phyloP scores from a whole-genome alignment of 2,888 invertebrate genomes.

The Tetramorium bicarinatum region DNA sequence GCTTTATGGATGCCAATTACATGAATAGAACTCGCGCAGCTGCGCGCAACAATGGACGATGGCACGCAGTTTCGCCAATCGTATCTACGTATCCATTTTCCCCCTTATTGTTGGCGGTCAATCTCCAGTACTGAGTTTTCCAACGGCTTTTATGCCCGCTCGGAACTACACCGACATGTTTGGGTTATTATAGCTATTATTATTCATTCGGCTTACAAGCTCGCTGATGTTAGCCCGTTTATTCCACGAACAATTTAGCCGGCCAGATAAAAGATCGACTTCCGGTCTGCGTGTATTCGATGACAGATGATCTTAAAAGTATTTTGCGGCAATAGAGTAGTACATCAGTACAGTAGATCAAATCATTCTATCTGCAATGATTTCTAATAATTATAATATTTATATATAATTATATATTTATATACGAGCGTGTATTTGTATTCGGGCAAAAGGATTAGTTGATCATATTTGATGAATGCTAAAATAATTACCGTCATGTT shows the following conservation, averaged over 20 bases:
- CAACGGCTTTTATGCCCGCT: constrained; percentile 33
- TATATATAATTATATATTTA: neutral
- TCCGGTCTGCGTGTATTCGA: neutral
- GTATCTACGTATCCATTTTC: constrained; percentile 68
- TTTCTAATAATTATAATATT: neutral
- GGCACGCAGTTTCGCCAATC: constrained; percentile 67
- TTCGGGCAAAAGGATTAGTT: neutral
- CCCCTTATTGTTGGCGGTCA: constrained; percentile 69
- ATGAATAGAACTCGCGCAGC: constrained; percentile 56
- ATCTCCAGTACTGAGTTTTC: constrained; percentile 62
- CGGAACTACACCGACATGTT: constrained; percentile 45
- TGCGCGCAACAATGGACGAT: constrained; percentile 55
- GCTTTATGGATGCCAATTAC: constrained; percentile 11
- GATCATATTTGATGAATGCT: neutral
- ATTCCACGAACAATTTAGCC: constrained; percentile 31
- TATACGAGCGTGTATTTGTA: neutral
- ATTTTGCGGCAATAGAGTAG: neutral
- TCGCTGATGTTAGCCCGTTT: constrained; percentile 29
- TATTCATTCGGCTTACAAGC: constrained; percentile 36
- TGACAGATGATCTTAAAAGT: constrained; percentile 15
- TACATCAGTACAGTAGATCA: too few species aligned
- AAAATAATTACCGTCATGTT: constrained; percentile 20
- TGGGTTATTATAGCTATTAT: constrained; percentile 51
- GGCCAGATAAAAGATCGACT: constrained; percentile 25
- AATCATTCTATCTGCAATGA: neutral